Evolutionary conservation across 2,888 invertebrate genomes (phyloP).

Genomic region (Hemicrepidius hirtus): DNA sequence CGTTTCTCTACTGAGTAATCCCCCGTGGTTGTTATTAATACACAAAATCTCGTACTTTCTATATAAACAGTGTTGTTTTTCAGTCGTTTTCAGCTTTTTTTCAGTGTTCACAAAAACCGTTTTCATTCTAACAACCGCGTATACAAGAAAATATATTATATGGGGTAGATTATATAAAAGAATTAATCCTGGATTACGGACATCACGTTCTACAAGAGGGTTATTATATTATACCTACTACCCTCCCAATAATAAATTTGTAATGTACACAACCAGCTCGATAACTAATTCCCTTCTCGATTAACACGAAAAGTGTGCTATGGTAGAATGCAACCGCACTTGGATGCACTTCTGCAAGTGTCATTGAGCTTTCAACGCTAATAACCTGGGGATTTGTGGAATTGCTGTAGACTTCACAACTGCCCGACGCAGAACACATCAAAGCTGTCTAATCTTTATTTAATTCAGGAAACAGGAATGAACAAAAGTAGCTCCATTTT

Average conservation of each 20-base stretch:
- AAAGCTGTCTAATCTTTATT: conserved; percentile 33
- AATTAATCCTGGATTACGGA: conserved; percentile 3
- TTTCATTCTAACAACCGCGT: not conserved
- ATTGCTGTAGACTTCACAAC: conserved; percentile 30
- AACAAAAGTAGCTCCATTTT: no score
- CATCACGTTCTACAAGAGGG: conserved; percentile 1
- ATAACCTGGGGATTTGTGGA: conserved; percentile 17
- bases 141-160: not conserved
- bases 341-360: conserved; percentile 32
- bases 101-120: not conserved
- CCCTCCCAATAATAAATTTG: not conserved
- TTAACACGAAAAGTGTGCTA: not conserved
- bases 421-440: conserved; percentile 31
- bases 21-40: conserved; percentile 7
- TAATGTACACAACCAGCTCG: not conserved
- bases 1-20: conserved; percentile 5
- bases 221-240: not conserved
- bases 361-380: conserved; percentile 25
- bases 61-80: not conserved
- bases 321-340: not conserved
- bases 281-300: not conserved
- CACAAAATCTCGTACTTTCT: conserved; percentile 3
- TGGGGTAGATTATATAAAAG: conserved; percentile 7
- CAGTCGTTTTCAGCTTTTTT: not conserved
- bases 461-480: conserved; percentile 11